phyloP scores from a whole-genome alignment of 2,797 vertebrate species.

The Pantherophis alleghaniensis region DNA sequence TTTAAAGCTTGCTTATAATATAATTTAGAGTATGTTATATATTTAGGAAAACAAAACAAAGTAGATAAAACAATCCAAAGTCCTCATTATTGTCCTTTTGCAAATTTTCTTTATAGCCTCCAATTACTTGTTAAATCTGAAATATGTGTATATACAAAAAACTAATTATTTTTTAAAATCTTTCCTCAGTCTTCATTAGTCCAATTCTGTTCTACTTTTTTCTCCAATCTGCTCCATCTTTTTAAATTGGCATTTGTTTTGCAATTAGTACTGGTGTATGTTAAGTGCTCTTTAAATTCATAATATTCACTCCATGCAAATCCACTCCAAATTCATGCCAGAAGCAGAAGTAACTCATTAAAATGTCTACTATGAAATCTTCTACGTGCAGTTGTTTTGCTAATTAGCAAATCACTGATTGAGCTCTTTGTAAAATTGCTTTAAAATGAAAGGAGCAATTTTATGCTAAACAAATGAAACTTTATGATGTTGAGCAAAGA shows the following conservation, averaged over 20 bases:
- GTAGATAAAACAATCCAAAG: not conserved
- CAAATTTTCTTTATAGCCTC: not conserved
- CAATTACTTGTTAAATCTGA: not conserved
- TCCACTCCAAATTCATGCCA: constrained; percentile 14
- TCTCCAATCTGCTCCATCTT: constrained; percentile 18
- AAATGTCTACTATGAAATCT: constrained; percentile 40
- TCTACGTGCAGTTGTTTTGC: constrained; percentile 36
- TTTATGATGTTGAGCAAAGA: not conserved
- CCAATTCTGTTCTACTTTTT: constrained; percentile 2
- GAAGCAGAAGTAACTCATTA: constrained; percentile 35
- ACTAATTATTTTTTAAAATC: not conserved
- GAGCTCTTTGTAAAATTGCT: constrained; percentile 48
- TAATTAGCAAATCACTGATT: constrained; percentile 45
- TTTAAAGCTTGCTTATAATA: not conserved
- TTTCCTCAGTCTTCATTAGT: not conserved
- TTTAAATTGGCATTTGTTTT: constrained; percentile 14
- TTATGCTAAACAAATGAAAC: constrained; percentile 46
- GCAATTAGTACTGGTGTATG: constrained; percentile 48
- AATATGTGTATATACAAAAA: not conserved
- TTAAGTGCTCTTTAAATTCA: constrained; percentile 10
- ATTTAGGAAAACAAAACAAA: not conserved
- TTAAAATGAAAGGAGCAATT: constrained; percentile 43
- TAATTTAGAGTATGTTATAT: not conserved
- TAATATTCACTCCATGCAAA: constrained; percentile 59
- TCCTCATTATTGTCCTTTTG: not conserved